Conservation (phyloP, 2,113 vertebrate species). For the Gulo gulo region DNA sequence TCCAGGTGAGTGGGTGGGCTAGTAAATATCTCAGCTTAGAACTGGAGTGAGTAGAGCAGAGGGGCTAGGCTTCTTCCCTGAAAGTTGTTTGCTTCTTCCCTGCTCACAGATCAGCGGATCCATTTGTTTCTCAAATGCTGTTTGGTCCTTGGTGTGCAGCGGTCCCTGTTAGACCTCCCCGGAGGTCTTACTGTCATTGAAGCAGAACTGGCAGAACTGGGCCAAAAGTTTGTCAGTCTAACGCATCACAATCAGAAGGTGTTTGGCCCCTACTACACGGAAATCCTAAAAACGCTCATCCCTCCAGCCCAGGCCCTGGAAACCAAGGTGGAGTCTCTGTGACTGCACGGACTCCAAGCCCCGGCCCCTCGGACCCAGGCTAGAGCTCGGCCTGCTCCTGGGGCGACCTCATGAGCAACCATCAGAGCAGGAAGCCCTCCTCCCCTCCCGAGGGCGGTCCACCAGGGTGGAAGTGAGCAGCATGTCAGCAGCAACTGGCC, state of each 20-base stretch:
- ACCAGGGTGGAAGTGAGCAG: background rate
- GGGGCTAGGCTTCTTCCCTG: background rate
- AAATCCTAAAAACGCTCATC: constrained; percentile 81
- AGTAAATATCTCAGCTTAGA: background rate
- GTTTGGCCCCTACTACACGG: constrained; percentile 82
- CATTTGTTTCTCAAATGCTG: constrained; percentile 81
- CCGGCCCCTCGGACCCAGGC: background rate
- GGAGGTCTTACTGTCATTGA: constrained; percentile 79
- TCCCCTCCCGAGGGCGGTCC: background rate
- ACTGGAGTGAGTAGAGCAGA: background rate
- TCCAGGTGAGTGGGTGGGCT: background rate
- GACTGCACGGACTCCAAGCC: background rate
- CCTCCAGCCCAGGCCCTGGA: constrained; percentile 63
- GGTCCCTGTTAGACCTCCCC: constrained; percentile 74
- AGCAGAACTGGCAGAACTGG: constrained; percentile 82
- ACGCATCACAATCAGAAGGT: constrained; percentile 83
- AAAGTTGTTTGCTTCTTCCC: background rate
- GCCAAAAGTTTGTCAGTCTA: constrained; percentile 77
- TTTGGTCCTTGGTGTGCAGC: constrained; percentile 68
- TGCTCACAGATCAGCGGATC: constrained; percentile 80
- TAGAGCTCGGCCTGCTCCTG: constrained; percentile 33
- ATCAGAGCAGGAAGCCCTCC: background rate
- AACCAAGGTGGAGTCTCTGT: constrained; percentile 71
- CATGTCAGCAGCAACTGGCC: constrained; percentile 42
- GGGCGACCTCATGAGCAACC: background rate